Evolutionary conservation across 2,113 vertebrate genomes (phyloP), one percentile per base, ranked within the genome.

Genomic region (Ctenomys sociabilis): DNA sequence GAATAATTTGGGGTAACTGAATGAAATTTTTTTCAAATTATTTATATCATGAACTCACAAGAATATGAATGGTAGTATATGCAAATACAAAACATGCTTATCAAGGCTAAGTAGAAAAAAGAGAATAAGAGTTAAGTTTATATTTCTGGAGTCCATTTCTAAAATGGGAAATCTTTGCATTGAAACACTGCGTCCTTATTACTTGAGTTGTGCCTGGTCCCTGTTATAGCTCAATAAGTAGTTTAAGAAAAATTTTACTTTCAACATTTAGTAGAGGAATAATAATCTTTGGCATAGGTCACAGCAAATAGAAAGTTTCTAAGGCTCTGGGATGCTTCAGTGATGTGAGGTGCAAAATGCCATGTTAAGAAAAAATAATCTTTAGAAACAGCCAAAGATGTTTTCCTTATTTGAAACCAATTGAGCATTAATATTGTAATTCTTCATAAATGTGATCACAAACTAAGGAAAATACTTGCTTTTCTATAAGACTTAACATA

Each of bases 11-110:
- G 93, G 90, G 90, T 52, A 98, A 98, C 97, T 98, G 98, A 98
- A 98, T 98, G 97, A 98, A 98, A 98, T 97, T 97, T 98, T 98
- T 98, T 98, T 98, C 98, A 97, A 97, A 98, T 98, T 98, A 98
- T 98, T 98, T 98, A 98, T 98, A 98, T 97, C 95, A 97, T 97
- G 95, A 98, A 95, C 96, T 98, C 97, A 96, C 95, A 97, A 96
- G 97, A 95, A 98, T 97, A 98, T 98, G 98, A 98, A 98, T 98
- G 98, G 98, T 97, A 93, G 96, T 86, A 96, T 98, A 98, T 98
- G 97, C 96, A 98, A 98, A 98, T 98, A 97, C 95, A 98, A 97
- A 85, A 89, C 95, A 70, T 97, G 97, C 97, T 98, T 98, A 98
- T 97, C 97, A 97, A 97, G 97, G 97, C 97, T 94, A 97, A 96